phyloP scores from a whole-genome alignment of 1,140 invertebrate species.

The Drosophila bocqueti region DNA sequence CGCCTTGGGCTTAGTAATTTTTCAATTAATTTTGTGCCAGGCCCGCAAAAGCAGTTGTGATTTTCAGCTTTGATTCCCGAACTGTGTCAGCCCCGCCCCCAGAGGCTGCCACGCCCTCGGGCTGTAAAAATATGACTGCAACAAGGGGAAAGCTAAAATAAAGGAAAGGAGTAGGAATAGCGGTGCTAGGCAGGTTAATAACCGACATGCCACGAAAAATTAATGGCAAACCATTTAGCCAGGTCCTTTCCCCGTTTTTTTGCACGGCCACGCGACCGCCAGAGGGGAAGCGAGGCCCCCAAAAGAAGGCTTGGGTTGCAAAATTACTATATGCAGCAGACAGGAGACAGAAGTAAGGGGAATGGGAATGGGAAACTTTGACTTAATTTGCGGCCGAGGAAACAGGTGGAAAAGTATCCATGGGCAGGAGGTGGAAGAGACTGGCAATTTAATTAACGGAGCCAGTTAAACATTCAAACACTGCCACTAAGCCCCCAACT shows the following conservation, averaged over 20 bases:
- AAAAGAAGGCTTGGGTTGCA: slow-evolving; percentile 43
- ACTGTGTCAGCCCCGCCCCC: slow-evolving; percentile 64
- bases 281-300: slow-evolving; percentile 63
- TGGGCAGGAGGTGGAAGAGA: slow-evolving; percentile 6
- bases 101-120: slow-evolving; percentile 12
- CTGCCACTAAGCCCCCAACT: slow-evolving; percentile 22
- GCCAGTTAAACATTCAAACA: slow-evolving; percentile 56
- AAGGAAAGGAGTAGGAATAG: slow-evolving; percentile 12
- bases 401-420: slow-evolving; percentile 38
- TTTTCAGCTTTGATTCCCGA: slow-evolving; percentile 56
- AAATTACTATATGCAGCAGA: slow-evolving; percentile 61
- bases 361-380: slow-evolving; percentile 46
- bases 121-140: slow-evolving; percentile 41
- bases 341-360: slow-evolving; percentile 8
- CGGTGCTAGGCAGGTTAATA: slow-evolving; percentile 69
- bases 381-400: slow-evolving; percentile 48
- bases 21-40: slow-evolving; percentile 45
- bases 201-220: slow-evolving; percentile 75
- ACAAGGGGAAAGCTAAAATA: slow-evolving; percentile 1
- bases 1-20: slow-evolving; percentile 35
- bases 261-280: slow-evolving; percentile 34
- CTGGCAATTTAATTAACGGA: slow-evolving; percentile 60
- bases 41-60: slow-evolving; percentile 31
- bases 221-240: slow-evolving; percentile 76
- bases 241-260: slow-evolving; percentile 24